These are phyloP conservation scores for Leptinotarsa haldemani DNA, from an alignment of 2,888 invertebrate genomes.

Conservation along the genomic window DNA sequence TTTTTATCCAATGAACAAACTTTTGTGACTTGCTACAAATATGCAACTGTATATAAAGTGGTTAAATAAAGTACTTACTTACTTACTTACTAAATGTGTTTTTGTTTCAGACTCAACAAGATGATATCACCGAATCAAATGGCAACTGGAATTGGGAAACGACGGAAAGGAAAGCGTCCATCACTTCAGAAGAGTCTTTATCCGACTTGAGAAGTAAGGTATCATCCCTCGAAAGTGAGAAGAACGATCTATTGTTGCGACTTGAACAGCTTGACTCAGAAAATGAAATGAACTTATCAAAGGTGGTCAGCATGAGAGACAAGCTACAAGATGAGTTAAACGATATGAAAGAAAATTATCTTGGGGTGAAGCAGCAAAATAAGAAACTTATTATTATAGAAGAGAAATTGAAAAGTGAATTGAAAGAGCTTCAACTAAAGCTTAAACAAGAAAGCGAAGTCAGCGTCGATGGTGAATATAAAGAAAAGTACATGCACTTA, in stretches of 20 bases:
- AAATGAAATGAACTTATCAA: slow-evolving; percentile 61
- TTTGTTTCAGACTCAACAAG: slow-evolving; percentile 44
- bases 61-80: too few relatives aligned
- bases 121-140: slow-evolving; percentile 35
- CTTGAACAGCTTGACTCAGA: slow-evolving; percentile 61
- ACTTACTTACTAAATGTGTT: slow-evolving; percentile 4
- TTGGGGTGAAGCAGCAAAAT: slow-evolving; percentile 27
- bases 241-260: slow-evolving; percentile 37
- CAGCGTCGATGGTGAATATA: slow-evolving; percentile 25
- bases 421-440: slow-evolving; percentile 62
- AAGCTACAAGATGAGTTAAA: slow-evolving; percentile 57
- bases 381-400: slow-evolving; percentile 26
- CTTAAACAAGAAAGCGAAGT: slow-evolving; percentile 54
- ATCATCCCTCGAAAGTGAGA: slow-evolving; percentile 58
- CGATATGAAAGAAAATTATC: slow-evolving; percentile 27
- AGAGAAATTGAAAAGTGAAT: slow-evolving; percentile 32
- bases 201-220: slow-evolving; percentile 57
- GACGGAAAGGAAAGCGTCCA: slow-evolving; percentile 25
- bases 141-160: slow-evolving; percentile 41
- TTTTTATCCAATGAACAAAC: too few relatives aligned
- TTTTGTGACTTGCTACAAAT: too few relatives aligned
- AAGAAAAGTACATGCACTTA: slow-evolving; percentile 39
- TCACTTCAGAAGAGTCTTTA: slow-evolving; percentile 44
- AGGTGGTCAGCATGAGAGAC: slow-evolving; percentile 60
- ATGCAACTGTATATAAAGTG: too few relatives aligned